Evolutionary conservation across 2,888 invertebrate genomes (phyloP), one percentile per base, ranked within the genome.

Genomic region (Sinohyriopsis cumingii): DNA sequence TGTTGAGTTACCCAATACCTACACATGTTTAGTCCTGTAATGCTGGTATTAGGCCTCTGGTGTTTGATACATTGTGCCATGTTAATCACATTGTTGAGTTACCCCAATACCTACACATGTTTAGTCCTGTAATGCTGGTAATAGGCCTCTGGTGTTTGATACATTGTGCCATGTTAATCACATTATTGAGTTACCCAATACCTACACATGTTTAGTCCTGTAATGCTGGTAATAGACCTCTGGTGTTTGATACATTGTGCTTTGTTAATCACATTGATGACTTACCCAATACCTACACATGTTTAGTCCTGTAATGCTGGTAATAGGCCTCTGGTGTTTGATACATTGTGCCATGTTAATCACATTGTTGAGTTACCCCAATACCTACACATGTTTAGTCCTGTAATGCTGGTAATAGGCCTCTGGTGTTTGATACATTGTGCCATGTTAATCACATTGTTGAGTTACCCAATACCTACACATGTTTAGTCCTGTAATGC

Each of bases 211-310:
- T 76, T 67, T 18, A 75, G 59, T 15, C 75, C 72, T 53, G 73
- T 24, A 55, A 76, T 68, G 25, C 65, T 59, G n/a, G 78, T 78
- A 5, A 78, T 73, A 22, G 69, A 55, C 45, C 66, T 68, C 7
- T 72, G 70, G 63, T 78, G 78, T 59, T 70, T 67, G 60, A 76
- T 75, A n/a, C n/a, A n/a, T n/a, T n/a, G n/a, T n/a, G n/a, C n/a
- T n/a, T n/a, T 7, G 33, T 33, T 33, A 33, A 15, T 3, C 45
- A 45, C 15, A 45, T 45, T 45, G 45, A 15, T 12, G 45, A 45
- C 15, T 45, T 15, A 45, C 45, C 45, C 45, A n/a, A 45, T 7
- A 64, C 55, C 25, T 65, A 76, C 78, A 71, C 71, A 70, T 71
- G 63, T 76, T 67, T 18, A 75, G 59, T 15, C 75, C 72, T 53